Evolutionary conservation across 2,888 invertebrate species (phyloP), one percentile per base, ranked within the genome.

Genomic region (Drosophila melanosoma): DNA sequence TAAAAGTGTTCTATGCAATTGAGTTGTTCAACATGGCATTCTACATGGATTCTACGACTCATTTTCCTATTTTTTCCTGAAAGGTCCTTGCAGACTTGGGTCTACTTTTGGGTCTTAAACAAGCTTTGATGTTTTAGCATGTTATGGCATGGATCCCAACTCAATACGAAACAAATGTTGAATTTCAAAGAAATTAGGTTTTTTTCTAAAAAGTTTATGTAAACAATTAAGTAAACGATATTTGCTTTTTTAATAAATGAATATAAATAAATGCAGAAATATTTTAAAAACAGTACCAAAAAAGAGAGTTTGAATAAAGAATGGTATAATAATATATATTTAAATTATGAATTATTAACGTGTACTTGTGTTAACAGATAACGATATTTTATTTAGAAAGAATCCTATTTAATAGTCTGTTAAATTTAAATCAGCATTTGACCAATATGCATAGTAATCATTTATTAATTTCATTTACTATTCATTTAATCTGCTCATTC

Each of bases 11-110:
- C 89, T 57, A 59, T 83, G 78, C 90, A 83, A 90, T 85, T 74
- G 85, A 86, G 89, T 85, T 85, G 85, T 85, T 83, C 60, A 90
- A 85, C 85, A 85, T 90, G 90, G 87, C 90, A 68, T 75, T 75
- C 70, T 65, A 85, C 85, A 85, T 78, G 69, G 84, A 68, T 68
- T 49, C 61, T 32, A 48, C 49, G 60, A 58, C 35, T 17, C 42
- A 20, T 26, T 68, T 49, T 12, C 29, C 33, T 51, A 10, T 29
- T 52, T 29, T 29, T 29, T 51, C 51, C 45, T 58, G 38, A 48
- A 36, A 40, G 56, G 26, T 26, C 52, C 36, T 48, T 57, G 33
- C 59, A 36, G 26, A 20, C 62, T 69, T 52, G 65, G 40, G 51
- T 42, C 51, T 54, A 15, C 26, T 62, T 66, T 69, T 49, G 56